Evolutionary conservation across 1,140 invertebrate species (phyloP), one percentile per base, ranked within the genome.

Genomic region (Diplogasteroides magnus): DNA sequence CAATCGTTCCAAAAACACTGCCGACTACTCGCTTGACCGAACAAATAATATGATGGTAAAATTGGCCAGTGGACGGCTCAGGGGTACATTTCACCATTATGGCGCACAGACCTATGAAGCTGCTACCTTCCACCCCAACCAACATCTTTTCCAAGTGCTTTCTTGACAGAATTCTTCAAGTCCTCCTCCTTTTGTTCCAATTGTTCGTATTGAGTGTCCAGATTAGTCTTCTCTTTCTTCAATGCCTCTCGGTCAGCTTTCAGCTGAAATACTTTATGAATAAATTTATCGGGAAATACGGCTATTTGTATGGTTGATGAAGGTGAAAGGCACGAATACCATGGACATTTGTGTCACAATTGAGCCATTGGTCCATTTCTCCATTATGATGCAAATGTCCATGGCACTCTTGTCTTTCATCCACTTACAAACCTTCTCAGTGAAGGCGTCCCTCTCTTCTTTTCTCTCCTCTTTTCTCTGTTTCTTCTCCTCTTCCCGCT

Each of bases 141-240:
- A n/a, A n/a, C n/a, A n/a, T n/a, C 29, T 23, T 68, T 27, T 23
- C 55, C 59, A 31, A 59, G 60, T 28, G 55, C 59, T 48, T 72
- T 15, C 31, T 57, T 65, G 29, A 71, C 23, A 2, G 37, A 48
- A 3, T 61, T 31, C 19, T 72, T 72, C 28, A 65, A 28, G 15
- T 63, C 60, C 3, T 67, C 64, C 48, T 62, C 15, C 32, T 69
- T 66, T 26, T 69, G 6, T 26, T 55, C 37, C 59, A 61, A 65
- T 32, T 64, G 6, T 48, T 48, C 37, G 37, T 48, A 48, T 11
- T 48, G 6, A 6, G 6, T 19, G 19, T 19, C 19, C 37, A 48
- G 19, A 6, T 11, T 48, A 11, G 6, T 48, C 37, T 48, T 48
- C 37, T 48, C 37, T 19, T 48, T 19, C 19, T 48, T 19, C 6